phyloP scores from a whole-genome alignment of 2,797 vertebrate species.

The Notolabrus celidotus region DNA sequence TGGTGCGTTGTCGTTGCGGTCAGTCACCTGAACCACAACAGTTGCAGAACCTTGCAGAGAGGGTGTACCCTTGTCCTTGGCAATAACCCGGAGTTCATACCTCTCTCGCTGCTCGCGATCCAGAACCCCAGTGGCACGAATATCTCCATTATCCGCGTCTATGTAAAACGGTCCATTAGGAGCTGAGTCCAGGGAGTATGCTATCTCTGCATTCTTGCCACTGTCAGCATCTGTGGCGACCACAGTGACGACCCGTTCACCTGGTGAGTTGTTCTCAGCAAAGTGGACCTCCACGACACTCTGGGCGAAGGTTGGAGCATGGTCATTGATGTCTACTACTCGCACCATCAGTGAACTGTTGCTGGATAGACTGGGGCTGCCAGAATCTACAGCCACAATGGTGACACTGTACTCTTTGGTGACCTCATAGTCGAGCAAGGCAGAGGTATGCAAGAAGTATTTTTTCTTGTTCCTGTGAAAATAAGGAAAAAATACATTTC shows the following conservation, averaged over 20 bases:
- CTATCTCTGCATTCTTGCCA: slow-evolving; percentile 94
- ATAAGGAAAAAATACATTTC: slow-evolving; percentile 25
- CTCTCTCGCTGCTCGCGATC: slow-evolving; percentile 92
- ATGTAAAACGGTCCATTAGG: slow-evolving; percentile 90
- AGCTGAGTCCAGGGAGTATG: slow-evolving; percentile 90
- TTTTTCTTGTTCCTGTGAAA: slow-evolving; percentile 93
- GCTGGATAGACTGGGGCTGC: slow-evolving; percentile 95
- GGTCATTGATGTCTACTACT: slow-evolving; percentile 95
- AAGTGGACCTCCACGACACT: slow-evolving; percentile 93
- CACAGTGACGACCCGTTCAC: slow-evolving; percentile 92
- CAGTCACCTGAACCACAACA: slow-evolving; percentile 92
- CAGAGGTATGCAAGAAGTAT: slow-evolving; percentile 96
- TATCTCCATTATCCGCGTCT: slow-evolving; percentile 93
- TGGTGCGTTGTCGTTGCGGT: slow-evolving; percentile 95
- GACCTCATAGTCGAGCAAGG: slow-evolving; percentile 94
- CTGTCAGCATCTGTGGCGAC: slow-evolving; percentile 93
- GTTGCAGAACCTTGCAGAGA: slow-evolving; percentile 91
- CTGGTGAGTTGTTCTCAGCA: slow-evolving; percentile 93
- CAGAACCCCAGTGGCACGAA: slow-evolving; percentile 88
- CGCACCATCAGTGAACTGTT: slow-evolving; percentile 94
- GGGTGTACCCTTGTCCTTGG: slow-evolving; percentile 92
- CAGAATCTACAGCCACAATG: slow-evolving; percentile 96
- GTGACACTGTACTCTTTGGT: slow-evolving; percentile 95
- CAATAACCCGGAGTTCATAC: slow-evolving; percentile 93
- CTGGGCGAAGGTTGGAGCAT: slow-evolving; percentile 92